Percentiles rank a stretch among this genome's conserved stretches.
Evolutionary conservation across 2,888 invertebrate species (phyloP).

Genomic region (Leptinotarsa peninsularis): DNA sequence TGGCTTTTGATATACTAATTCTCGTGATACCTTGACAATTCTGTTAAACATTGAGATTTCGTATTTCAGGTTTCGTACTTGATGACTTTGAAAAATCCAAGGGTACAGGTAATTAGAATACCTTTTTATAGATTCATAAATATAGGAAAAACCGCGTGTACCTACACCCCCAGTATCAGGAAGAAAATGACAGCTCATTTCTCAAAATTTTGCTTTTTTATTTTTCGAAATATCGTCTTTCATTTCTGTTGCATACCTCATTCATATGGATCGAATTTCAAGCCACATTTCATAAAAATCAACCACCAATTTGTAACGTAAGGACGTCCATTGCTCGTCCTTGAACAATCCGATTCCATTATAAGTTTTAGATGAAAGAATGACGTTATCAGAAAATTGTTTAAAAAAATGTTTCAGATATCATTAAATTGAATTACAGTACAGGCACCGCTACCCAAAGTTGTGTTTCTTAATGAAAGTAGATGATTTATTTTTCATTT

Average conservation of each 20-base stretch:
- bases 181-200: not conserved
- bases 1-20: not conserved
- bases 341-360: too few relatives aligned
- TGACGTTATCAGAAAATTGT: too few relatives aligned
- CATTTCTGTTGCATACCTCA: not conserved
- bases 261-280: too few relatives aligned
- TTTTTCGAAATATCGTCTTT: not conserved
- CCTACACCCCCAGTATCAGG: not conserved
- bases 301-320: too few relatives aligned
- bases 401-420: too few relatives aligned
- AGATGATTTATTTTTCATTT: too few relatives aligned
- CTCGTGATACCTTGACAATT: not conserved
- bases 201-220: not conserved
- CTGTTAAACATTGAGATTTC: constrained; percentile 15
- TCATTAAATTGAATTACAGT: too few relatives aligned
- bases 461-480: too few relatives aligned
- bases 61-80: constrained; percentile 20
- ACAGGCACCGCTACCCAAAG: too few relatives aligned
- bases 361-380: too few relatives aligned
- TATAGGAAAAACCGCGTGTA: not conserved
- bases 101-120: constrained; percentile 16
- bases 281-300: too few relatives aligned
- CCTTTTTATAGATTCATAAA: not conserved
- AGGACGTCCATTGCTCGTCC: too few relatives aligned
- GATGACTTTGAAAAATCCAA: constrained; percentile 15